phyloP scores from a whole-genome alignment of 2,888 invertebrate genomes.

The Malthinus seriepunctatus region DNA sequence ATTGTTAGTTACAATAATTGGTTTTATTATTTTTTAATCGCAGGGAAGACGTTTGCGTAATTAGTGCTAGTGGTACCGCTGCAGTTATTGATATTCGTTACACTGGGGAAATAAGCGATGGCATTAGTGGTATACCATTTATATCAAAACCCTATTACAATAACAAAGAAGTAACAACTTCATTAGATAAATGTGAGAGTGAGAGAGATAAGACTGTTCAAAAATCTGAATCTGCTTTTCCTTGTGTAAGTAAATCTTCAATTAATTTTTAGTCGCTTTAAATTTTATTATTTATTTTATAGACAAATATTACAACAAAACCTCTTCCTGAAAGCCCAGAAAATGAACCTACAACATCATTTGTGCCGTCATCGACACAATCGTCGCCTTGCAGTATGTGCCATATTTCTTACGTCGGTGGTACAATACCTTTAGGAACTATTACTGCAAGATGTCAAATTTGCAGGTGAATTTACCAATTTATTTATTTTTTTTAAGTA shows the following conservation, averaged over 20 bases:
- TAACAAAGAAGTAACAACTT: slow-evolving; percentile 53
- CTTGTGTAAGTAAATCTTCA: not conserved
- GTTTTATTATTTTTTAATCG: slow-evolving; percentile 36
- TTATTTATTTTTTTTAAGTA: too few species aligned
- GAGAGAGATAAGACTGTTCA: slow-evolving; percentile 52
- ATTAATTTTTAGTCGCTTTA: not conserved
- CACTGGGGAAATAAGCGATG: slow-evolving; percentile 45
- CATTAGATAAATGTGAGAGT: slow-evolving; percentile 58
- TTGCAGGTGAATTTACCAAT: slow-evolving; percentile 63
- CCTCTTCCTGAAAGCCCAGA: slow-evolving; percentile 51
- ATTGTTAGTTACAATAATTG: slow-evolving; percentile 2
- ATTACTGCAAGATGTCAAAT: slow-evolving; percentile 73
- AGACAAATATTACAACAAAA: slow-evolving; percentile 29
- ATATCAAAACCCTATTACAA: slow-evolving; percentile 36
- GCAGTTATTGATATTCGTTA: slow-evolving; percentile 74
- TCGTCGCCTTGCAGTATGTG: slow-evolving; percentile 30
- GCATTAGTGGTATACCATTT: slow-evolving; percentile 37
- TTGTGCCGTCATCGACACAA: slow-evolving; percentile 21
- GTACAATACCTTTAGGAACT: slow-evolving; percentile 72
- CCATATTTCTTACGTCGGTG: slow-evolving; percentile 84
- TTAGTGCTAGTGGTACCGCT: slow-evolving; percentile 93
- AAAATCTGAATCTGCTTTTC: slow-evolving; percentile 18
- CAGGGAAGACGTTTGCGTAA: slow-evolving; percentile 93
- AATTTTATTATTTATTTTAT: slow-evolving; percentile 16
- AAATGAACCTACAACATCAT: slow-evolving; percentile 34